phyloP scores from a whole-genome alignment of 1,140 invertebrate genomes.

The Drosophila nigrodunni region DNA sequence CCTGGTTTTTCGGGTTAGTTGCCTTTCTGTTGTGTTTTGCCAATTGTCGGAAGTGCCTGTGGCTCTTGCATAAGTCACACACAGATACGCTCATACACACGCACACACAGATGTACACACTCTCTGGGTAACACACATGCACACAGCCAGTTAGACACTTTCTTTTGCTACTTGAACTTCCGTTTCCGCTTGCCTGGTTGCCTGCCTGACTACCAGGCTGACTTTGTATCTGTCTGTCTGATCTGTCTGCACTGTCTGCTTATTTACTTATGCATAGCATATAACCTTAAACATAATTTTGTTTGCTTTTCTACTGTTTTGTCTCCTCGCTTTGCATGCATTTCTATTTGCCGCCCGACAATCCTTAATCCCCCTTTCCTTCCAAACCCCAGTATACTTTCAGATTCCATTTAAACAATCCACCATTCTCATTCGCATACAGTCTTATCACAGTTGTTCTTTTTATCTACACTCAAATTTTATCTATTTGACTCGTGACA shows the following conservation, averaged over 20 bases:
- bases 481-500: constrained; percentile 69
- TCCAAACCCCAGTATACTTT: background rate
- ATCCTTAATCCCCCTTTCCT: background rate
- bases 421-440: background rate
- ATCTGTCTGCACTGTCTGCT: constrained; percentile 50
- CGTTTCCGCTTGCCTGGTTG: constrained; percentile 67
- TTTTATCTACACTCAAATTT: constrained; percentile 58
- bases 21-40: constrained; percentile 74
- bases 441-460: constrained; percentile 46
- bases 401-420: constrained; percentile 15
- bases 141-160: constrained; percentile 76
- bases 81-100: constrained; percentile 34
- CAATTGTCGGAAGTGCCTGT: constrained; percentile 80
- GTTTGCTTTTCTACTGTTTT: constrained; percentile 73
- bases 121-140: constrained; percentile 28
- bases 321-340: constrained; percentile 57
- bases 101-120: constrained; percentile 12
- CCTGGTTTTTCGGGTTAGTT: constrained; percentile 34
- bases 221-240: constrained; percentile 21
- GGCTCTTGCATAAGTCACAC: constrained; percentile 63
- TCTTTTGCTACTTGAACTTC: constrained; percentile 80
- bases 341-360: constrained; percentile 49
- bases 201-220: background rate
- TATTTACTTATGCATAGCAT: constrained; percentile 82
- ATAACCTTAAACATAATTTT: constrained; percentile 83